Percentiles rank a stretch among this genome's conserved stretches.
Conservation (phyloP, 2,888 invertebrate genomes). For the Erynnis tages region DNA sequence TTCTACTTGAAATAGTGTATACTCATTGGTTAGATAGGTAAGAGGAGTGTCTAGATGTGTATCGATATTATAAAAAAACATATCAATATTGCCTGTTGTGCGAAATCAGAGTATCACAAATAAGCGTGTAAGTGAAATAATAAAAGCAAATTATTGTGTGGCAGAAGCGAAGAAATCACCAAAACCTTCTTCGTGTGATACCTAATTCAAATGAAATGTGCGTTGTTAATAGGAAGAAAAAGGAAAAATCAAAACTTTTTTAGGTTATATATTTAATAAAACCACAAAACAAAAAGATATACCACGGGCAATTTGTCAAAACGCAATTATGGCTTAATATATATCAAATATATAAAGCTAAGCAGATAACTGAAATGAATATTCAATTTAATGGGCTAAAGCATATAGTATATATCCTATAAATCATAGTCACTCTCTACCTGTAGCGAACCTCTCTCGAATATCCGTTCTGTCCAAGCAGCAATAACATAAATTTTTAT, state of each 20-base stretch:
- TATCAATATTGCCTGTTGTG: not conserved
- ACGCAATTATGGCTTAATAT: constrained; percentile 20
- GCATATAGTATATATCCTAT: constrained; percentile 44
- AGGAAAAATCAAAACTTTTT: constrained; percentile 61
- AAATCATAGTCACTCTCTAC: constrained; percentile 46
- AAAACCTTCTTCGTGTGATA: not conserved
- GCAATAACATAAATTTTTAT: constrained; percentile 56
- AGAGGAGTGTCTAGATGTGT: not conserved
- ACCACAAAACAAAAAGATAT: constrained; percentile 59
- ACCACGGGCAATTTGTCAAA: constrained; percentile 60
- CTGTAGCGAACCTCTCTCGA: constrained; percentile 74
- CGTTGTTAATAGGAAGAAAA: constrained; percentile 53
- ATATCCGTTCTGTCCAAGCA: constrained; percentile 73
- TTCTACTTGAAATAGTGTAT: too few relatives aligned
- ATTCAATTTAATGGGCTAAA: constrained; percentile 33
- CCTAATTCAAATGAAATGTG: constrained; percentile 27
- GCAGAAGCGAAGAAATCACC: not conserved
- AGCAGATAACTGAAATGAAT: constrained; percentile 20
- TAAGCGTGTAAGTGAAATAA: constrained; percentile 11
- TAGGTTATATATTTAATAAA: constrained; percentile 62
- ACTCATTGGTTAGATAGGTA: not conserved
- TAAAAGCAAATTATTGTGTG: not conserved
- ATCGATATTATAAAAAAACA: not conserved
- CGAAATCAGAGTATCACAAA: constrained; percentile 21
- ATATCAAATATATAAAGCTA: constrained; percentile 25